A percentile compares a stretch with the other conserved stretches of the same genome.
Evolutionary conservation across 2,113 vertebrate genomes (phyloP).

Genomic region (Erythrocebus patas): DNA sequence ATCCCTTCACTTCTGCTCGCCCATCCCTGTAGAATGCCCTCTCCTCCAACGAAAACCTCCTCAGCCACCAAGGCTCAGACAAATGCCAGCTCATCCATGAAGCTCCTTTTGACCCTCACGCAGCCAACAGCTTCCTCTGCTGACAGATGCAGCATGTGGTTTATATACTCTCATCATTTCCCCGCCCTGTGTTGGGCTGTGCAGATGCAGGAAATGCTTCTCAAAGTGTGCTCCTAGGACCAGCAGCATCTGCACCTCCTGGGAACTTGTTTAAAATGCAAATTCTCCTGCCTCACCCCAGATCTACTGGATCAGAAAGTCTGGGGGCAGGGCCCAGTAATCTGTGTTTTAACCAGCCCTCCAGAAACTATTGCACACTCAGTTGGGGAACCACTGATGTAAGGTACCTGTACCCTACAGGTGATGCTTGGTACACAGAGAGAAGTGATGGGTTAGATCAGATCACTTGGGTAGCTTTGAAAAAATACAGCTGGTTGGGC

Average conservation of each 20-base stretch:
- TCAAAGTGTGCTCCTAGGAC: not conserved
- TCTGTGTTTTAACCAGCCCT: not conserved
- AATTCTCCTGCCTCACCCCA: not conserved
- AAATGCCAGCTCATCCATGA: not conserved
- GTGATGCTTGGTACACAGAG: not conserved
- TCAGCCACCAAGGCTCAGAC: not conserved
- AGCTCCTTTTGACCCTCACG: not conserved
- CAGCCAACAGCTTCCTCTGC: not conserved
- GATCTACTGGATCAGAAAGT: not conserved
- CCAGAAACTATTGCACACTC: not conserved
- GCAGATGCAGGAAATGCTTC: not conserved
- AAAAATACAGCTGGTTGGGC: not conserved
- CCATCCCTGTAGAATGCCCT: not conserved
- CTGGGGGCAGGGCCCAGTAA: not conserved
- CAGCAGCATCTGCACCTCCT: not conserved
- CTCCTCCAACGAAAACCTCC: not conserved
- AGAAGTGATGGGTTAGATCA: not conserved
- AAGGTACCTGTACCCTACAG: not conserved
- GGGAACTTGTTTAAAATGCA: slow-evolving; percentile 7
- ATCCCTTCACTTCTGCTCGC: not conserved
- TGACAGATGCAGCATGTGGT: not conserved
- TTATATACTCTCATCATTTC: not conserved
- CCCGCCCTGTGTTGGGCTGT: not conserved
- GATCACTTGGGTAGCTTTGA: not conserved
- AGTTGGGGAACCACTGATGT: not conserved